These are phyloP conservation scores for Linyphia triangularis DNA, from an alignment of 2,888 invertebrate species.

Conservation along the genomic window DNA sequence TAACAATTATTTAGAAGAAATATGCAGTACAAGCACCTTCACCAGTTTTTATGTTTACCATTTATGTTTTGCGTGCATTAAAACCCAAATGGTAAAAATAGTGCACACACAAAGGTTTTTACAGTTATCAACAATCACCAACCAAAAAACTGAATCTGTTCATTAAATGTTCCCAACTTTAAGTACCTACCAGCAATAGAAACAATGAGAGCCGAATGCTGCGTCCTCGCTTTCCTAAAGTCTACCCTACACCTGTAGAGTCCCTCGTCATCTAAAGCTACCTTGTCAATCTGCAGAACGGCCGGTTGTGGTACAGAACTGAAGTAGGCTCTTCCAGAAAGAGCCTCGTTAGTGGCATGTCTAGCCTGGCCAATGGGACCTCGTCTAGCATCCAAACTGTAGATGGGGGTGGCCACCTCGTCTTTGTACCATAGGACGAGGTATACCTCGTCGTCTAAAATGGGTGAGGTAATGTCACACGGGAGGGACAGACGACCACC, in stretches of 20 bases:
- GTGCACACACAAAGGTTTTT: not conserved
- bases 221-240: conserved; percentile 92
- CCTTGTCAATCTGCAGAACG: conserved; percentile 78
- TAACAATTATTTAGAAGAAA: too few species aligned
- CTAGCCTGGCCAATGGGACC: conserved; percentile 70
- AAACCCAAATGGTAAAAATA: too few species aligned
- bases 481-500: conserved; percentile 72
- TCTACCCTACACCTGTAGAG: conserved; percentile 93
- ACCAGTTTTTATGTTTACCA: too few species aligned
- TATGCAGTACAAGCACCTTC: too few species aligned
- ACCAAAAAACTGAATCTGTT: not conserved
- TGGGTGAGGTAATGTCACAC: conserved; percentile 72
- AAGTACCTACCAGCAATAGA: conserved; percentile 88
- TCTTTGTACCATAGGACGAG: conserved; percentile 75
- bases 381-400: conserved; percentile 72
- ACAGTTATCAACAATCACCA: not conserved
- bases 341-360: conserved; percentile 87
- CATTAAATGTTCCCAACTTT: not conserved
- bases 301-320: conserved; percentile 83
- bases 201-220: conserved; percentile 92
- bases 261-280: conserved; percentile 92
- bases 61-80: too few species aligned
- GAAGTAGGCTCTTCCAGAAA: conserved; percentile 92
- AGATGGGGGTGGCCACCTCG: conserved; percentile 72
- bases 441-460: conserved; percentile 72